phyloP scores from a whole-genome alignment of 2,113 vertebrate genomes.

The Propithecus coquereli region DNA sequence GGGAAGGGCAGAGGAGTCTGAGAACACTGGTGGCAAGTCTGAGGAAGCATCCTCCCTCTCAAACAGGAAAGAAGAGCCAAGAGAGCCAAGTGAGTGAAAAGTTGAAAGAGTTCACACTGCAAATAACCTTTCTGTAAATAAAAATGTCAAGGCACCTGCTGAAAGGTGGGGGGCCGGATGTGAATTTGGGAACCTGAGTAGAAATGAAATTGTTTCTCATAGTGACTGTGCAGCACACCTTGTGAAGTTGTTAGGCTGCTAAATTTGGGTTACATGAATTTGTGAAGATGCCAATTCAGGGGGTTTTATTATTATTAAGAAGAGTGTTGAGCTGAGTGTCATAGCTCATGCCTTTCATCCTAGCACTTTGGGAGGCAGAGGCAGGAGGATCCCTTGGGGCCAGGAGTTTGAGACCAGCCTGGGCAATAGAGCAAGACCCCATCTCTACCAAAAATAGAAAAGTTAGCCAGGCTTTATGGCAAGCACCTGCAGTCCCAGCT shows the following conservation, averaged over 20 bases:
- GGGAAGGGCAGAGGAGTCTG: neutral
- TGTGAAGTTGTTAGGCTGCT: neutral
- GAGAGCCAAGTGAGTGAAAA: neutral
- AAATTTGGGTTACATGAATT: neutral
- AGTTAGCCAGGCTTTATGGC: no score
- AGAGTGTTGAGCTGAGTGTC: neutral
- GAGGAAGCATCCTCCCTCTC: neutral
- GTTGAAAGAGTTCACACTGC: neutral
- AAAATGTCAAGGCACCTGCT: neutral
- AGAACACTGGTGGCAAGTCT: neutral
- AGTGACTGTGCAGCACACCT: neutral
- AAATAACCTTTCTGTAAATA: neutral
- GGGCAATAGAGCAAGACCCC: no score
- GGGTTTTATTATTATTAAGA: neutral
- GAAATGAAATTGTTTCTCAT: neutral
- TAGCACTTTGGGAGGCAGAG: no score
- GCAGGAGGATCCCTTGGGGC: no score
- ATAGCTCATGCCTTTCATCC: no score
- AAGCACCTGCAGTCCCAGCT: no score
- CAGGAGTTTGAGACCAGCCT: no score
- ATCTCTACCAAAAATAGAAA: no score
- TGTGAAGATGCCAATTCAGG: neutral
- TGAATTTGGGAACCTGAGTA: neutral
- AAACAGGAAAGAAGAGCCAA: neutral
- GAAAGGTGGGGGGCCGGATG: neutral